Conservation (phyloP, 2,797 vertebrate species). For the Petrocephalus sullivani region DNA sequence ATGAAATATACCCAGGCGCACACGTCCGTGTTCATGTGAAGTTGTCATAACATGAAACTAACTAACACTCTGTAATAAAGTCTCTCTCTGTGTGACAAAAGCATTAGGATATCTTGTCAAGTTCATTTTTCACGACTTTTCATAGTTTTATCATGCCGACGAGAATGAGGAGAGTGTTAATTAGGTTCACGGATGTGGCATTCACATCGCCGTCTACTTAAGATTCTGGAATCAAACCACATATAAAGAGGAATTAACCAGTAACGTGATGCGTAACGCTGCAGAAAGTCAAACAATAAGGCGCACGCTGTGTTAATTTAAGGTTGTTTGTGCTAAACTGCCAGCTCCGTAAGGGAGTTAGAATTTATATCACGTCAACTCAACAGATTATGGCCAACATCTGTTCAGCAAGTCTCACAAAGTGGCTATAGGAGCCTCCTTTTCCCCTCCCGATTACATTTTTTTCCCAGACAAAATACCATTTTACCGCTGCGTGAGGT, state of each 20-base stretch:
- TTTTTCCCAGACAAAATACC: neutral
- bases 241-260: neutral
- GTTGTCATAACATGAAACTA: neutral
- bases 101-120: neutral
- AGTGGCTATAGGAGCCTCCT: neutral
- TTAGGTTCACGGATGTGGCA: neutral
- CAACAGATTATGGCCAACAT: neutral
- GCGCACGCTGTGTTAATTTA: constrained; percentile 16
- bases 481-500: neutral
- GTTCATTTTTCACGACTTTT: neutral
- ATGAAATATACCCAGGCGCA: constrained; percentile 20
- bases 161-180: neutral
- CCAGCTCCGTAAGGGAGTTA: neutral
- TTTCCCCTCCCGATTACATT: neutral
- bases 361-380: neutral
- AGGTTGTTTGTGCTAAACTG: neutral
- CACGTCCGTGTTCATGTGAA: constrained; percentile 4
- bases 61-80: neutral
- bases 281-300: neutral
- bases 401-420: constrained; percentile 1
- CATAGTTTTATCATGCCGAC: neutral
- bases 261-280: neutral
- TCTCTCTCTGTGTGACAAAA: neutral
- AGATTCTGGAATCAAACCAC: neutral
- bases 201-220: neutral